Percentiles rank a stretch among this genome's conserved stretches.
phyloP scores from a whole-genome alignment of 2,888 invertebrate genomes.

The Chalcosyrphus nemorum region DNA sequence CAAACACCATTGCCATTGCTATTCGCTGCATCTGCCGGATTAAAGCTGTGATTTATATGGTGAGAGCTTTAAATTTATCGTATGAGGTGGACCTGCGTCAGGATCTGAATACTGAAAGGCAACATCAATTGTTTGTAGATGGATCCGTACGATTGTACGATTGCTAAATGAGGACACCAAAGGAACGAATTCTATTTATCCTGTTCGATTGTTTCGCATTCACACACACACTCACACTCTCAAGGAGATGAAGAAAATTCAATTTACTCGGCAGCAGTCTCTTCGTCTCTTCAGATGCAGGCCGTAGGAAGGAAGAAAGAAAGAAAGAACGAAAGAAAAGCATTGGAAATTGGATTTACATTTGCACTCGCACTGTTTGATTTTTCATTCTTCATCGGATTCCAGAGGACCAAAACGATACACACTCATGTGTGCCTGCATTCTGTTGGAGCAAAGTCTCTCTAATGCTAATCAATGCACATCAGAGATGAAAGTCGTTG shows the following conservation, averaged over 20 bases:
- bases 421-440: constrained; percentile 9
- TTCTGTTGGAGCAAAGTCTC: constrained; percentile 18
- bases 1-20: too few species aligned
- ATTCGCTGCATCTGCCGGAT: constrained; percentile 7
- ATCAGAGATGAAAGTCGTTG: constrained; percentile 27
- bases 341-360: constrained; percentile 69
- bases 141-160: constrained; percentile 25
- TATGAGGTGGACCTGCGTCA: constrained; percentile 10
- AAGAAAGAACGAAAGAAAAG: too few species aligned
- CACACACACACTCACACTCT: not conserved
- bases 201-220: constrained; percentile 51
- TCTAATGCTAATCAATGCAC: constrained; percentile 58
- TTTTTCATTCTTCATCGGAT: constrained; percentile 52
- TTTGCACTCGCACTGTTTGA: constrained; percentile 53
- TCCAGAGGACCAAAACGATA: constrained; percentile 15
- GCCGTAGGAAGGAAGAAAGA: constrained; percentile 3
- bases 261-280: constrained; percentile 44
- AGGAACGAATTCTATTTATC: constrained; percentile 49
- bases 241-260: constrained; percentile 59
- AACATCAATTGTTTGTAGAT: constrained; percentile 45
- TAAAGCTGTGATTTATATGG: constrained; percentile 50
- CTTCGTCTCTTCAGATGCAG: not conserved
- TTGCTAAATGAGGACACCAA: constrained; percentile 41
- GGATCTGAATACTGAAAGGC: constrained; percentile 29
- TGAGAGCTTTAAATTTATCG: constrained; percentile 53